Evolutionary conservation across 2,888 invertebrate genomes (phyloP).

Genomic region (Neelides folsomi): DNA sequence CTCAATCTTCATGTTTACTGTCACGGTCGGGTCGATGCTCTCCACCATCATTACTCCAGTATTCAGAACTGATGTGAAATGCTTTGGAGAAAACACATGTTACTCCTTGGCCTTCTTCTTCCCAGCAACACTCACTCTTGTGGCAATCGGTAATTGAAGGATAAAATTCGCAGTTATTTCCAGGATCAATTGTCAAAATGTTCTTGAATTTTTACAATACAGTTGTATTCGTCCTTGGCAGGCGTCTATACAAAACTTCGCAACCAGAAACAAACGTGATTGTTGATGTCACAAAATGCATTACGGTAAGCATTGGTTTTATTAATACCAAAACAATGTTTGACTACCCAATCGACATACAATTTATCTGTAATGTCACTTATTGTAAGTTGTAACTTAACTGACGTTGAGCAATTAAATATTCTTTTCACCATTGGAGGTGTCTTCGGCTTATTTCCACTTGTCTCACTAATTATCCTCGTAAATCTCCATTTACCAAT

Average conservation of each 20-base stretch:
- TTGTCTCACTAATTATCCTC: no score
- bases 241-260: slow-evolving; percentile 57
- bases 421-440: neutral
- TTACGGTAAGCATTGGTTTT: slow-evolving; percentile 50
- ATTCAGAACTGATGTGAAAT: slow-evolving; percentile 43
- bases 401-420: neutral
- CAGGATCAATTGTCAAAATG: neutral
- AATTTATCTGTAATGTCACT: no score
- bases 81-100: slow-evolving; percentile 38
- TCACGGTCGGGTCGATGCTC: slow-evolving; percentile 52
- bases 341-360: no score
- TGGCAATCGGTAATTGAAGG: slow-evolving; percentile 38
- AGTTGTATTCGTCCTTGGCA: slow-evolving; percentile 74
- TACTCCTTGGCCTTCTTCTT: slow-evolving; percentile 45
- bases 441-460: neutral
- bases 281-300: slow-evolving; percentile 59
- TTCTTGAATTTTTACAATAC: slow-evolving; percentile 34
- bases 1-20: slow-evolving; percentile 62
- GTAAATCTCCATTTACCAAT: no score
- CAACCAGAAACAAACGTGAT: slow-evolving; percentile 73
- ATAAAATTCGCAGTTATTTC: neutral
- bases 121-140: slow-evolving; percentile 43
- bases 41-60: slow-evolving; percentile 61
- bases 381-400: no score
- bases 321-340: neutral